Base-by-base conservation (phyloP, 2,113 vertebrate genomes). In the Kobus ellipsiprymnus region DNA sequence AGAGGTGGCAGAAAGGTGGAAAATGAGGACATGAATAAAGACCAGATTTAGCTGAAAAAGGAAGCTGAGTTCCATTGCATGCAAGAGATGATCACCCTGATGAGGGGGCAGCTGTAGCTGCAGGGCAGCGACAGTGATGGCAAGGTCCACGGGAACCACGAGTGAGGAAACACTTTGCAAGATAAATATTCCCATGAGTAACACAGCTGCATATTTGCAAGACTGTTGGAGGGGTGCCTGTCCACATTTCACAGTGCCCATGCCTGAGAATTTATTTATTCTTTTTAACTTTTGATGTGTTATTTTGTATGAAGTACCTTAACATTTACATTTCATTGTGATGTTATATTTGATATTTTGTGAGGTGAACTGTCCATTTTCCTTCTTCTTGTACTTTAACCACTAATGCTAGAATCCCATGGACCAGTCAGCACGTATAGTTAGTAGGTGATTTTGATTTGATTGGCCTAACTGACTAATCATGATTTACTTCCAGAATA, bases 21-120 rank as follows among this genome's bases (percentile, higher is more conserved):
- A 98, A 99, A 99, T 0, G 99, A 99, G 98, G 99, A 99, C 98
- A 99, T 99, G 98, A 99, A 99, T 98, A 99, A 99, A 99, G 99
- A 99, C 94, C 99, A 99, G 95, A 99, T 99, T 98, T 98, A 99
- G 50, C 99, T 99, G 98, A 99, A 99, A 99, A 99, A 99, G 99
- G 99, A 99, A 98, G 99, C 99, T 92, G 99, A 99, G 99, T 98
- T 99, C 93, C 99, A 99, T 62, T 99, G 99, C 89, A 99, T 99
- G 99, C 99, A 99, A 95, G 99, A 99, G 98, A 99, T 99, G 99
- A 99, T 99, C 15, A 99, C 99, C 0, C 99, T 99, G 89, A 99
- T 99, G 99, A 99, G 99, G 98, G 99, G 99, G 0, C 99, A 99
- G 98, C 99, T 99, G 98, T 99, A 99, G 92, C 98, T 98, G 98